A percentile compares a stretch with the other conserved stretches of the same genome.
phyloP scores from a whole-genome alignment of 2,888 invertebrate species.

The Drosophila atripex region DNA sequence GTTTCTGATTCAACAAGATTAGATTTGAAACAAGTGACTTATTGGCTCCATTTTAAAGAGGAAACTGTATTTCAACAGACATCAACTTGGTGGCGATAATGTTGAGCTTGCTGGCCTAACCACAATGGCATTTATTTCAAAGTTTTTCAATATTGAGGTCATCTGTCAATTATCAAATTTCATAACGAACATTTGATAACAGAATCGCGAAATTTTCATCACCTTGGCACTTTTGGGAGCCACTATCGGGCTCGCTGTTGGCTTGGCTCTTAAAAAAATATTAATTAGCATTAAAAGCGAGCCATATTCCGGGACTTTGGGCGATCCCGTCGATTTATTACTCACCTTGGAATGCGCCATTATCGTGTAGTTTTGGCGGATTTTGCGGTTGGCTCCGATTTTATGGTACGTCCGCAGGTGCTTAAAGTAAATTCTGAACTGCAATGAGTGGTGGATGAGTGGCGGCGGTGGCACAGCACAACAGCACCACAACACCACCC shows the following conservation, averaged over 20 bases:
- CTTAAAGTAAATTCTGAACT: slow-evolving; percentile 33
- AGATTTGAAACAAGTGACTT: not conserved
- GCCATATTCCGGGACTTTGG: slow-evolving; percentile 10
- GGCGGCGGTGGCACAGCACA: not conserved
- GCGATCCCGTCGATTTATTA: slow-evolving; percentile 15
- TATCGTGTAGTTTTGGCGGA: slow-evolving; percentile 3
- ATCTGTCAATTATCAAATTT: slow-evolving; percentile 16
- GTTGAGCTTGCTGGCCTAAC: not conserved
- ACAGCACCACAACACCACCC: not conserved
- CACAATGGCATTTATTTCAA: not conserved
- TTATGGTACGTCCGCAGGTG: slow-evolving; percentile 19
- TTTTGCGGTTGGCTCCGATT: not conserved
- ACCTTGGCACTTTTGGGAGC: slow-evolving; percentile 8
- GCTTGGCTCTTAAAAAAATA: slow-evolving; percentile 1
- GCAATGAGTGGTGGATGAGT: slow-evolving; percentile 7
- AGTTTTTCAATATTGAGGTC: not conserved
- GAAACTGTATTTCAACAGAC: too few relatives aligned
- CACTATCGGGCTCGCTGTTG: slow-evolving; percentile 2
- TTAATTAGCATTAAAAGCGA: slow-evolving; percentile 11
- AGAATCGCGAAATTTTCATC: slow-evolving; percentile 3
- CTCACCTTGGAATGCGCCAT: slow-evolving; percentile 48
- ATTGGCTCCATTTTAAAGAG: not conserved
- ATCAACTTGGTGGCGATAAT: not conserved
- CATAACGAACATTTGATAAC: slow-evolving; percentile 22
- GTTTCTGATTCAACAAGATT: not conserved